These are phyloP conservation scores for Lordiphosa mommai DNA, from an alignment of 1,140 invertebrate species.

Conservation along the genomic window DNA sequence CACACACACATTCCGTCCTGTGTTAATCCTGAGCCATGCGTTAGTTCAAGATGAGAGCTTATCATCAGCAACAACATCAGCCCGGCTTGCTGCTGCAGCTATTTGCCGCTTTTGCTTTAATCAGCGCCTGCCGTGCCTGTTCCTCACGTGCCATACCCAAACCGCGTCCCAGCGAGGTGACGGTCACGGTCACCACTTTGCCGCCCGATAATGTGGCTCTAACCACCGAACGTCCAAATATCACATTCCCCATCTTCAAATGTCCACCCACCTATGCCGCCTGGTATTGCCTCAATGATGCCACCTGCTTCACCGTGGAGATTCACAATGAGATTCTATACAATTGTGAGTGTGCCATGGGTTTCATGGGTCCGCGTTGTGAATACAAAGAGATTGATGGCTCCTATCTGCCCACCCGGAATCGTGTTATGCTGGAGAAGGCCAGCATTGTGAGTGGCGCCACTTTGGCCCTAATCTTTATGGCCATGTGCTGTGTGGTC, in stretches of 20 bases:
- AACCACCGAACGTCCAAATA: constrained; percentile 88
- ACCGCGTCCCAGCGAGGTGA: constrained; percentile 82
- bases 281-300: constrained; percentile 97
- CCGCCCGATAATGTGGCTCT: constrained; percentile 82
- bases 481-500: constrained; percentile 91
- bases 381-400: constrained; percentile 97
- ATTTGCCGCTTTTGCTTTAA: constrained; percentile 24
- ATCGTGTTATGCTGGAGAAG: constrained; percentile 92
- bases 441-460: constrained; percentile 95
- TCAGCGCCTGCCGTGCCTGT: constrained; percentile 81
- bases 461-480: constrained; percentile 91
- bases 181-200: constrained; percentile 78
- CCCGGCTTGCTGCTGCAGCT: constrained; percentile 14
- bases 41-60: constrained; percentile 35
- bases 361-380: constrained; percentile 94
- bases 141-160: constrained; percentile 82
- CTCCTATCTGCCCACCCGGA: constrained; percentile 93
- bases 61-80: not conserved
- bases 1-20: constrained; percentile 8
- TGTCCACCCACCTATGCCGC: constrained; percentile 94
- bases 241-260: constrained; percentile 95
- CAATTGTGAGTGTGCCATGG: constrained; percentile 92
- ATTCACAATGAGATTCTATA: constrained; percentile 95
- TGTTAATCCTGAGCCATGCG: constrained; percentile 23
- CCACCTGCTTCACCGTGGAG: constrained; percentile 95